These are phyloP conservation scores for Melanerpes formicivorus DNA, from an alignment of 2,113 vertebrate genomes.

Conservation along the genomic window DNA sequence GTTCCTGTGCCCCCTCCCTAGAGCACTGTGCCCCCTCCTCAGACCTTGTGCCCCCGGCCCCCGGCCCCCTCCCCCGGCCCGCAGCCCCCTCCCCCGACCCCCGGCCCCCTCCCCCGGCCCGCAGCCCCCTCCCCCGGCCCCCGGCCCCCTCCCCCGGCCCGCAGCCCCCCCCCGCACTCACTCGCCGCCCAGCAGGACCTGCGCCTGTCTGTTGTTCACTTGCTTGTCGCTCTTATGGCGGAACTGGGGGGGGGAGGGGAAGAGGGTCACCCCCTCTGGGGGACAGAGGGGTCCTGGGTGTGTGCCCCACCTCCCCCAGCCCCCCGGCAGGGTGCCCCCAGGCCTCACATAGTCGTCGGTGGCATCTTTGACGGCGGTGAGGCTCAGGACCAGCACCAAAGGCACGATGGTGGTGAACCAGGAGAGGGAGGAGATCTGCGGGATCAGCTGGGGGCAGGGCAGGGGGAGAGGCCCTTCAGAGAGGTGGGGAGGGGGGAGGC, in stretches of 20 bases:
- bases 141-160: neutral
- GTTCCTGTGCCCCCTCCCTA: neutral
- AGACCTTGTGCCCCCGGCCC: neutral
- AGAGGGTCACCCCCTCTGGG: neutral
- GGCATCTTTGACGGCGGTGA: constrained; percentile 96
- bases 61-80: neutral
- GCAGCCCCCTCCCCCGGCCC: neutral
- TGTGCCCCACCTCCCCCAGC: too few relatives aligned
- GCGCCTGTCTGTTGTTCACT: constrained; percentile 96
- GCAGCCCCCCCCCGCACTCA: constrained; percentile 74
- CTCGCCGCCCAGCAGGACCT: constrained; percentile 90
- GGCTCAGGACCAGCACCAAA: constrained; percentile 95
- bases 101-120: neutral
- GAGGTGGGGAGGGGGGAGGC: neutral
- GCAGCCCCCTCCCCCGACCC: neutral
- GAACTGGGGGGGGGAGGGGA: constrained; percentile 77
- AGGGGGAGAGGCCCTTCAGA: too few relatives aligned
- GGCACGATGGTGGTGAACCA: constrained; percentile 99
- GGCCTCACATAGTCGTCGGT: constrained; percentile 92
- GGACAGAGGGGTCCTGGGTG: too few relatives aligned
- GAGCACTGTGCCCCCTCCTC: too few relatives aligned
- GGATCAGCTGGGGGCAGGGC: constrained; percentile 84
- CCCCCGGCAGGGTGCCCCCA: neutral
- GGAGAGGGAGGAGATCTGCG: constrained; percentile 94
- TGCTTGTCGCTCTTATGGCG: constrained; percentile 97